Base-by-base conservation (phyloP, 2,113 vertebrate genomes). In the Tetraodon nigroviridis region DNA sequence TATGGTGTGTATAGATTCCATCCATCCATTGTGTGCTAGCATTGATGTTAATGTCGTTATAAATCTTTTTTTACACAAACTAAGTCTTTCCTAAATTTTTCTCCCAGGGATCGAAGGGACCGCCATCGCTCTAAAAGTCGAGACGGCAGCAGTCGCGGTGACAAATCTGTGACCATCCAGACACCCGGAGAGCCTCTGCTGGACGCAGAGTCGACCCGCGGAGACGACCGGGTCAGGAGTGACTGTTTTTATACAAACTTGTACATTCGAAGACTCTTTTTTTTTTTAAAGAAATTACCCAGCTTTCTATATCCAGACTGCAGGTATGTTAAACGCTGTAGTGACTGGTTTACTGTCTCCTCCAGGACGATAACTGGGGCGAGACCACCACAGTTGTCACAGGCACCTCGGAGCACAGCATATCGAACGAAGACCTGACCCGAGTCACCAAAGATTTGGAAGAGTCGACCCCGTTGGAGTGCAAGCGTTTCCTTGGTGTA, bases 161-260 rank as follows among this genome's bases (percentile, higher is more conserved):
- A 98, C 84, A 98, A 98, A 60, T 98, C 95, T 0, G 96, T 98
- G 61, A 98, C 95, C 0, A 98, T 98, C 82, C 96, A 98, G 85
- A 95, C 94, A 0, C 96, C 96, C 0, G 95, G 95, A 6, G 96
- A 98, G 57, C 94, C 96, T 0, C 82, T 98, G 74, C 80, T 98
- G 69, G 96, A 97, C 64, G 95, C 94, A 0, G 96, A 97, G 78
- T 96, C 94, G 0, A 97, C 95, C 0, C 88, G 95, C 0, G 95
- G 95, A 56, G 96, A 98, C 0, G 96, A 97, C 18, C 67, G 94
- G 90, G 95, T 97, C 69, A 69, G 87, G 65, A 0, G 0, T 18
- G 2, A 37, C 4, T 16, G 20, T 18, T 51, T 16, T 42, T 19
- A n/a, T 48, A 22, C 64, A 51, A 11, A 45, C 14, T 13, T 44